Conservation (phyloP, 2,113 vertebrate genomes). For the Danio rerio region DNA sequence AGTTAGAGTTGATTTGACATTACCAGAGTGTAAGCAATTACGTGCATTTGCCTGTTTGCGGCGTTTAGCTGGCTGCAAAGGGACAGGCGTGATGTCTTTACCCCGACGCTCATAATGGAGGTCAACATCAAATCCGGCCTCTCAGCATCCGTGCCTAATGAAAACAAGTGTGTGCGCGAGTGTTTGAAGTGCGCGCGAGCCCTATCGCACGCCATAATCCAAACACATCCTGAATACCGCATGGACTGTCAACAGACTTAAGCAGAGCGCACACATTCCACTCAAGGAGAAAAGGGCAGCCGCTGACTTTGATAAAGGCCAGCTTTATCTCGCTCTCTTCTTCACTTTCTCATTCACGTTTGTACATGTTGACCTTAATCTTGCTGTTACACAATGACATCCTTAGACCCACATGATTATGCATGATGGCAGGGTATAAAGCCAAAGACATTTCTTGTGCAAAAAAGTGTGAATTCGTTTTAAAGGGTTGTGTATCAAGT, state of each 20-base stretch:
- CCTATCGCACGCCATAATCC: slow-evolving; percentile 57
- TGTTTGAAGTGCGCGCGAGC: slow-evolving; percentile 54
- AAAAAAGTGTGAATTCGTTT: slow-evolving; percentile 3
- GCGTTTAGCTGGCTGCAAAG: slow-evolving; percentile 49
- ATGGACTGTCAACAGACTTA: slow-evolving; percentile 59
- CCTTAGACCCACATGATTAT: background rate
- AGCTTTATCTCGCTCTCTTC: slow-evolving; percentile 54
- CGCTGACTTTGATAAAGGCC: slow-evolving; percentile 77
- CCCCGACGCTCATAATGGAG: slow-evolving; percentile 55
- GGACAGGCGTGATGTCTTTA: slow-evolving; percentile 31
- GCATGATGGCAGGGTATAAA: background rate
- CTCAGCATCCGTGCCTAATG: slow-evolving; percentile 25
- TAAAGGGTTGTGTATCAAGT: background rate
- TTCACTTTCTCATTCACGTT: slow-evolving; percentile 20
- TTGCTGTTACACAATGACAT: slow-evolving; percentile 4
- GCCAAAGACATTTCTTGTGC: background rate
- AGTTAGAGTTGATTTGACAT: slow-evolving; percentile 61
- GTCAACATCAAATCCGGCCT: slow-evolving; percentile 50
- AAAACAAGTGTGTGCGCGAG: slow-evolving; percentile 21
- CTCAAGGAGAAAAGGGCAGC: slow-evolving; percentile 70
- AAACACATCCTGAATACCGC: slow-evolving; percentile 49
- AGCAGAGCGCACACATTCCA: slow-evolving; percentile 60
- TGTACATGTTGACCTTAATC: slow-evolving; percentile 37
- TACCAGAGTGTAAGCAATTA: slow-evolving; percentile 63
- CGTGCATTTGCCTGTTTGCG: slow-evolving; percentile 53